A percentile compares a stretch with the other conserved stretches of the same genome.
These are phyloP conservation scores for Girardinus metallicus DNA, from an alignment of 2,797 vertebrate species.

Conservation along the genomic window DNA sequence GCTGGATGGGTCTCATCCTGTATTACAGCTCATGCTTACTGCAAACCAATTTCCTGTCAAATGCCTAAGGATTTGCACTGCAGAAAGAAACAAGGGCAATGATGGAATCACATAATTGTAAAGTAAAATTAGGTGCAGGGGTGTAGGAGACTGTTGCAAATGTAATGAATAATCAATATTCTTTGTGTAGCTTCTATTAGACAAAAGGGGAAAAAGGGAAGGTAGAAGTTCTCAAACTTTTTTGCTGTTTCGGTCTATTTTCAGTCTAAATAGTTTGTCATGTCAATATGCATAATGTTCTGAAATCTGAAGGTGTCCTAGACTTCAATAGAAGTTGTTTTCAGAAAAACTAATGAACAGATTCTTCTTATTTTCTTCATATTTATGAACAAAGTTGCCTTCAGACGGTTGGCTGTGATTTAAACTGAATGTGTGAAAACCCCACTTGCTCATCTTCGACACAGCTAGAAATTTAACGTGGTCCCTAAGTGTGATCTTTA, in stretches of 20 bases:
- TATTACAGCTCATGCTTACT: conserved; percentile 41
- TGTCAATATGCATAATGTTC: conserved; percentile 12
- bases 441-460: background rate
- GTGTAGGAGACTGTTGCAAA: conserved; percentile 46
- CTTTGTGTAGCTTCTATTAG: conserved; percentile 41
- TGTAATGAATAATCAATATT: conserved; percentile 62
- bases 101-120: conserved; percentile 55
- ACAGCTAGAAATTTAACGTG: background rate
- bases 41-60: conserved; percentile 63
- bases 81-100: conserved; percentile 25
- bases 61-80: conserved; percentile 49
- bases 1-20: conserved; percentile 28
- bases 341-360: background rate
- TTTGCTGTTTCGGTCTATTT: background rate
- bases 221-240: conserved; percentile 2
- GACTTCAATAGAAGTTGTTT: background rate
- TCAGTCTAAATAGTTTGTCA: background rate
- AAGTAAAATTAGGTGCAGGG: conserved; percentile 61
- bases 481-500: background rate
- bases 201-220: conserved; percentile 47
- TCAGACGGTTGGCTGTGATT: background rate
- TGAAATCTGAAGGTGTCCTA: background rate
- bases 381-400: background rate
- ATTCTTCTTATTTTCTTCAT: background rate
- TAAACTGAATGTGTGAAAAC: background rate